Base-by-base conservation (phyloP, 2,888 invertebrate genomes). In the Saturnia japonica region DNA sequence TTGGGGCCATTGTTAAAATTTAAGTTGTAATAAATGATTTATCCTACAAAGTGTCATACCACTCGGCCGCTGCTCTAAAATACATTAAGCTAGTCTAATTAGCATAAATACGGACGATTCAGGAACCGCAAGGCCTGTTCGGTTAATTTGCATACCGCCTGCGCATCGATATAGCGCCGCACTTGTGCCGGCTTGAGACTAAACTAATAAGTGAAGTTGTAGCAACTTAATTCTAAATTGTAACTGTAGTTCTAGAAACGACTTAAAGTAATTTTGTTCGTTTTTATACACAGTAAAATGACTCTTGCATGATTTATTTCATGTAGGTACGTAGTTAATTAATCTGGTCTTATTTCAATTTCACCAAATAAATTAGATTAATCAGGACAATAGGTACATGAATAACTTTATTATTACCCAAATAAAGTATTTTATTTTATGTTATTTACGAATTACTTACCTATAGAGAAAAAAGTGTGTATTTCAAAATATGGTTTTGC, bases 51-150 rank as follows among this genome's bases (percentile, higher is more conserved):
- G n/a, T n/a, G 73, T 69, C 72, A 71, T 75, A 77, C 69, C 70
- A 64, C 62, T 69, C 67, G 68, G 74, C 68, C 57, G 71, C 75
- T 75, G 72, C 69, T 74, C 73, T 71, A 68, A 72, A 67, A 71
- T 51, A 67, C 72, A 72, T 75, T 72, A 69, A 64, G 71, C 68
- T 70, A 47, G 60, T 57, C 70, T 77, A 72, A 79, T 79, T 77
- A 76, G 71, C 75, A 77, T 76, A 74, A 77, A 74, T 71, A 68
- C 42, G 42, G 70, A 60, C 60, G 66, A 68, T 34, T 43, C 45
- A 67, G 67, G 57, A 34, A 60, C 47, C 71, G 66, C 73, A 70
- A 28, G 45, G 28, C n/a, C 40, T 51, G 64, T 72, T 71, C 45
- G 40, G 34, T 28, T 51, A 28, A 69, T 69, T 60, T 64, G 51